These are phyloP conservation scores for Oscarella lobularis DNA, from an alignment of 37 sponge, comb jelly and placozoan genomes.

Conservation along the genomic window DNA sequence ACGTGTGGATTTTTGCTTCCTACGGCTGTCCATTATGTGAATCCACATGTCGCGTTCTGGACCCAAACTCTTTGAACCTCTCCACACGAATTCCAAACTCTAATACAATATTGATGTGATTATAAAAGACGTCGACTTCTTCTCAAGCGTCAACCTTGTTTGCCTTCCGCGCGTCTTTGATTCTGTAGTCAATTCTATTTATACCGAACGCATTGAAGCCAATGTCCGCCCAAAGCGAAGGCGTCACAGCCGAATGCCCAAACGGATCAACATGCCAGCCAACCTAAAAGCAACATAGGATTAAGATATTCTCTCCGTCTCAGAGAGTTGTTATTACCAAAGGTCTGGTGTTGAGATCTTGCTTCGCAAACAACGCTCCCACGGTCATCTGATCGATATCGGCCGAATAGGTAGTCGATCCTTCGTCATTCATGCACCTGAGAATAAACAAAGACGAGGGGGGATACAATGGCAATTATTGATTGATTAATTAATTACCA, in stretches of 20 bases:
- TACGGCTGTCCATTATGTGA: constrained; percentile 7
- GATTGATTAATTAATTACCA: background rate
- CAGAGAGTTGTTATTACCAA: no score
- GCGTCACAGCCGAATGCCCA: background rate
- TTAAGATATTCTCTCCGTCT: background rate
- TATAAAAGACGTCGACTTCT: background rate
- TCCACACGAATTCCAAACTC: constrained; percentile 2
- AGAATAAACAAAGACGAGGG: background rate
- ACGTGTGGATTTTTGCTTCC: no score
- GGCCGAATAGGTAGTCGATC: background rate
- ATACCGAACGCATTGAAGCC: constrained; percentile 8
- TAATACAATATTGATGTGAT: background rate
- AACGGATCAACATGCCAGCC: constrained; percentile 9
- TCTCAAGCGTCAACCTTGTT: background rate
- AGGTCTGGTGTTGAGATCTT: background rate
- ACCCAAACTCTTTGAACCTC: constrained; percentile 3
- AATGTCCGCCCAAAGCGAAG: constrained; percentile 6
- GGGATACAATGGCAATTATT: background rate
- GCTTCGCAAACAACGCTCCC: background rate
- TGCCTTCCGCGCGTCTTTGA: background rate
- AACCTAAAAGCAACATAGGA: background rate
- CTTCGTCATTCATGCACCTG: constrained; percentile 12
- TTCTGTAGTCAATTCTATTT: background rate
- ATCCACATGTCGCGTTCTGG: background rate
- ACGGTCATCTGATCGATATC: constrained; percentile 6